These are phyloP conservation scores for Spialia ferax DNA, from an alignment of 2,888 invertebrate species.

Conservation along the genomic window DNA sequence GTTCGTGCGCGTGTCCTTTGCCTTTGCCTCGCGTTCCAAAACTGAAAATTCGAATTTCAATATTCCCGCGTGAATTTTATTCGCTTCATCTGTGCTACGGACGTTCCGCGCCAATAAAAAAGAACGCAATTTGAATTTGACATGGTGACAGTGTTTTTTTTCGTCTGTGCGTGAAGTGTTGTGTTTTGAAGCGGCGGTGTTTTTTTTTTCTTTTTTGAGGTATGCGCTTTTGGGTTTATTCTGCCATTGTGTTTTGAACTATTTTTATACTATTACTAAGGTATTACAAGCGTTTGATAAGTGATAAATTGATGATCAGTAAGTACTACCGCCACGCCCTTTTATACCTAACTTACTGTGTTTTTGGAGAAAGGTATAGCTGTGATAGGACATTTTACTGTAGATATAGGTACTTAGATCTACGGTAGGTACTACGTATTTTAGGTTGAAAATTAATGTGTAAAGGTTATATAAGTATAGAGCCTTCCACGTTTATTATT, in stretches of 20 bases:
- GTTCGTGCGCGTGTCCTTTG: constrained; percentile 51
- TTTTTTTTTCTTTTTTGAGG: constrained; percentile 2
- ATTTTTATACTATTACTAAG: background rate
- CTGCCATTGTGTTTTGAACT: background rate
- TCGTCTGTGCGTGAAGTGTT: constrained; percentile 30
- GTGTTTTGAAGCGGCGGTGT: constrained; percentile 15
- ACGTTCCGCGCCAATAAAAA: background rate
- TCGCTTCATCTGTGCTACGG: background rate
- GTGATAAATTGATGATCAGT: background rate
- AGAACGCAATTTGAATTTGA: constrained; percentile 3
- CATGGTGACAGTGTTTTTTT: constrained; percentile 21
- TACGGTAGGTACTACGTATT: too few relatives aligned
- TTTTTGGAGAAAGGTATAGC: too few relatives aligned
- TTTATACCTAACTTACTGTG: too few relatives aligned
- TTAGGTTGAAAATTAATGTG: too few relatives aligned
- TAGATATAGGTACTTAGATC: too few relatives aligned
- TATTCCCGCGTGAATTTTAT: background rate
- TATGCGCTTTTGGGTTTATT: constrained; percentile 6
- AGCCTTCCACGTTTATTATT: too few relatives aligned
- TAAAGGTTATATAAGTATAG: too few relatives aligned
- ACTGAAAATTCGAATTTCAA: background rate
- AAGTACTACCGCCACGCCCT: background rate
- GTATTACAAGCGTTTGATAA: background rate
- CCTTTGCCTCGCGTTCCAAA: constrained; percentile 9
- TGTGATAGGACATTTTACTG: too few relatives aligned